Conservation (phyloP, 2,888 invertebrate genomes). For the Oasisia sp. region DNA sequence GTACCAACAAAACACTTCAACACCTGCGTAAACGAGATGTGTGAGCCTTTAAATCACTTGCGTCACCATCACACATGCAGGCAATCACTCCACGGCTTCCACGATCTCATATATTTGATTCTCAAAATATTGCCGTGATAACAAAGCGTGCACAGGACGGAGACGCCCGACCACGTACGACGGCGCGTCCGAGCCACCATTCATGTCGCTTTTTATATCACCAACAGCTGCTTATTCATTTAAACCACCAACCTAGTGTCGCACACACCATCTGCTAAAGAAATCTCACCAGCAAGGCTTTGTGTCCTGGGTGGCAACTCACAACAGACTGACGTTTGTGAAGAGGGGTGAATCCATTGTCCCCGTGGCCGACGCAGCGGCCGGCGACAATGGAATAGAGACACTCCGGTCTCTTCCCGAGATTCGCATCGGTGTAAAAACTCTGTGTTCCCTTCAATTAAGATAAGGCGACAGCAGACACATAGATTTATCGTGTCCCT, state of each 20-base stretch:
- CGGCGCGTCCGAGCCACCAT: neutral
- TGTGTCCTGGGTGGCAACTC: neutral
- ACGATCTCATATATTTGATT: neutral
- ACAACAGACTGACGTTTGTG: neutral
- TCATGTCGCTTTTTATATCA: neutral
- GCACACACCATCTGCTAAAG: conserved; percentile 6
- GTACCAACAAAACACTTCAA: neutral
- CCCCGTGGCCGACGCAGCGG: neutral
- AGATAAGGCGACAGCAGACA: neutral
- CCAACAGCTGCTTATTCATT: conserved; percentile 10
- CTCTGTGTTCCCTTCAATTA: neutral
- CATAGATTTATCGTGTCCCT: neutral
- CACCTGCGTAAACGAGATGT: neutral
- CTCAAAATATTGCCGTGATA: neutral
- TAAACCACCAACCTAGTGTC: neutral
- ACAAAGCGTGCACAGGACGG: neutral
- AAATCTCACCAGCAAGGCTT: neutral
- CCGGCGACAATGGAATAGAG: neutral
- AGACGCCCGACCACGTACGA: neutral
- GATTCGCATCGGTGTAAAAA: neutral
- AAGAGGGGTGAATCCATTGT: conserved; percentile 14
- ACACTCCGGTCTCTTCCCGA: neutral
- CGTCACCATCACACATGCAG: neutral
- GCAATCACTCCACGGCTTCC: neutral
- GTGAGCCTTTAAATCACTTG: neutral